Evolutionary conservation across 2,113 vertebrate genomes (phyloP), one percentile per base, ranked within the genome.

Genomic region (Zeus faber): DNA sequence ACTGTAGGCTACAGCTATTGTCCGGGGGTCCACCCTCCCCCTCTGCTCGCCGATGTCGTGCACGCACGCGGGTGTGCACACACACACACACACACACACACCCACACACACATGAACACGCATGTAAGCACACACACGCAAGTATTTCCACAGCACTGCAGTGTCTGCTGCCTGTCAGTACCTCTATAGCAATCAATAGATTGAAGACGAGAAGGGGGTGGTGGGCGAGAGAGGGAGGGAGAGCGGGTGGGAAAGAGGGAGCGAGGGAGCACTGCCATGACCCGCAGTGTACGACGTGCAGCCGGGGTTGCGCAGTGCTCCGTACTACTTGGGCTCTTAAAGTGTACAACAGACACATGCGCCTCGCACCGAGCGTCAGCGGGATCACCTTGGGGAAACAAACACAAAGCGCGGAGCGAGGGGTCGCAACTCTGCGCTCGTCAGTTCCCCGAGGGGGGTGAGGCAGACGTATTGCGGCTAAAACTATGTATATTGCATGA

Each of bases 131-230:
- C 1, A 61, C 54, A 50, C 24, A 26, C 20, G 23, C 0, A 35
- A n/a, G 25, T 60, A 39, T 18, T 56, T 45, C 65, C 60, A 62
- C 59, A 77, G 68, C 50, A 64, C 81, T 5, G 76, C 78, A 73
- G 72, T 58, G 67, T 70, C 77, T 70, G 59, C 60, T 60, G 68
- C 68, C 63, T 57, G 60, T 76, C 70, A 61, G 61, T 67, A 11
- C 58, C 58, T 65, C 60, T 62, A 63, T 25, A 48, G 73, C 61
- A 70, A 85, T 85, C 72, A 24, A 79, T 71, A 70, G 51, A 68
- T 66, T 71, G 74, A 74, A 23, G 21, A 24, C n/a, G 9, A 9
- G 17, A 20, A 4, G 3, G 13, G 14, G 35, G 14, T 3, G 14
- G 13, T 4, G 35, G 3, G 35, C 9, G 35, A 39, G 3, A 39